Evolutionary conservation across 1,140 invertebrate genomes (phyloP).

Genomic region (Drosophila ironensis): DNA sequence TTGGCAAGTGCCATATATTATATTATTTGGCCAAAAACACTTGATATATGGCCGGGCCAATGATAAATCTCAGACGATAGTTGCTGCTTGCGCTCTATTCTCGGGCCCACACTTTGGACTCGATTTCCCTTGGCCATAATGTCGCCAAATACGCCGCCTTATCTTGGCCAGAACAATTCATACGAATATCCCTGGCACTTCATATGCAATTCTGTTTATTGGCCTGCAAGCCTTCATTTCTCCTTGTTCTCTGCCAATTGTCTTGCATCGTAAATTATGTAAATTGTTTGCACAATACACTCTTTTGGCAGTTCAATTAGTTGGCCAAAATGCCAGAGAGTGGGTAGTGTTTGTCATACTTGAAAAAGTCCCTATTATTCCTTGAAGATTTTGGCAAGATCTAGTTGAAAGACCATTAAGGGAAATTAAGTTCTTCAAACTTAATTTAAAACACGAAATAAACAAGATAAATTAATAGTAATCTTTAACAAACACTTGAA

Average conservation of each 20-base stretch:
- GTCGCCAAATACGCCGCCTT: constrained; percentile 38
- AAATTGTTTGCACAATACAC: constrained; percentile 58
- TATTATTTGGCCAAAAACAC: constrained; percentile 65
- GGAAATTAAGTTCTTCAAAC: too few species aligned
- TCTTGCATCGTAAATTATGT: constrained; percentile 67
- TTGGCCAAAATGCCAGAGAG: constrained; percentile 7
- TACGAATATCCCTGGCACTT: constrained; percentile 44
- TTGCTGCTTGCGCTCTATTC: constrained; percentile 53
- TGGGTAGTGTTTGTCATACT: constrained; percentile 17
- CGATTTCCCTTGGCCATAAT: constrained; percentile 8
- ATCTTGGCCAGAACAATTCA: constrained; percentile 61
- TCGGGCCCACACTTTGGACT: not conserved
- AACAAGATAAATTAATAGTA: constrained; percentile 1
- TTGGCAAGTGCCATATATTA: constrained; percentile 73
- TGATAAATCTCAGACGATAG: constrained; percentile 71
- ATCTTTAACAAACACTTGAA: not conserved
- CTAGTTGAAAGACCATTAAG: too few species aligned
- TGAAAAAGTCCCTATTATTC: not conserved
- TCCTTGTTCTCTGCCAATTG: constrained; percentile 18
- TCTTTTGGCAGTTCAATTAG: constrained; percentile 61
- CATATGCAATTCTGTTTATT: constrained; percentile 57
- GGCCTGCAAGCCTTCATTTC: constrained; percentile 23
- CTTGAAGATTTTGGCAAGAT: not conserved
- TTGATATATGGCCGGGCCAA: constrained; percentile 63
- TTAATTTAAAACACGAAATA: not conserved